These are phyloP conservation scores for Mythimna lalbum DNA, from an alignment of 2,888 invertebrate species.

Conservation along the genomic window DNA sequence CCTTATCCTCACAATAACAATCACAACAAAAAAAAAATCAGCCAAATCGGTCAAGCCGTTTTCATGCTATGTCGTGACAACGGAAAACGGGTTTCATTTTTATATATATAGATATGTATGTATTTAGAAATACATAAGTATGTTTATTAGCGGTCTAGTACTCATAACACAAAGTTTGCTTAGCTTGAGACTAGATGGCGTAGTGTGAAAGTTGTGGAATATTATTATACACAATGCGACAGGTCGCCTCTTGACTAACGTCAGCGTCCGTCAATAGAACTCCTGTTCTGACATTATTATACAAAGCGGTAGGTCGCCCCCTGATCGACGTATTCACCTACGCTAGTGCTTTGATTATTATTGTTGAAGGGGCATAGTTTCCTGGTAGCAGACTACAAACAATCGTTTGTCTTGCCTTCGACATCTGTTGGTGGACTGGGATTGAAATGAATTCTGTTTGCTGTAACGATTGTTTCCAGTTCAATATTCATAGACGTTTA, in stretches of 20 bases:
- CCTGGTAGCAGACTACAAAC: not conserved
- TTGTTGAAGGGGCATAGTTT: not conserved
- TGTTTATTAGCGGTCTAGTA: too few species aligned
- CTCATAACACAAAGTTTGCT: too few species aligned
- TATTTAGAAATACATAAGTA: too few species aligned
- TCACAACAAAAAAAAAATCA: too few species aligned
- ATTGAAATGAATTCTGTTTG: not conserved
- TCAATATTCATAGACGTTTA: not conserved
- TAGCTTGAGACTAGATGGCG: too few species aligned
- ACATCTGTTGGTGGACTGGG: not conserved
- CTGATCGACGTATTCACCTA: not conserved
- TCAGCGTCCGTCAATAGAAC: not conserved
- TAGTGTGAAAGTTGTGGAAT: too few species aligned
- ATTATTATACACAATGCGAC: constrained; percentile 1
- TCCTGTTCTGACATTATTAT: not conserved
- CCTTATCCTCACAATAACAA: too few species aligned
- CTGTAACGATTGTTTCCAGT: not conserved
- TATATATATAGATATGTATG: too few species aligned
- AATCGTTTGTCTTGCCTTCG: not conserved
- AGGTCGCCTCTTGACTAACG: not conserved
- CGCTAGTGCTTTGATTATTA: not conserved
- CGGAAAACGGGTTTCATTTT: too few species aligned
- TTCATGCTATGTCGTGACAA: too few species aligned
- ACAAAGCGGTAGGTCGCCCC: not conserved
- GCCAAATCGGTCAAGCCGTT: too few species aligned